Base-by-base conservation (phyloP, 2,113 vertebrate species). In the Xenopus tropicalis region DNA sequence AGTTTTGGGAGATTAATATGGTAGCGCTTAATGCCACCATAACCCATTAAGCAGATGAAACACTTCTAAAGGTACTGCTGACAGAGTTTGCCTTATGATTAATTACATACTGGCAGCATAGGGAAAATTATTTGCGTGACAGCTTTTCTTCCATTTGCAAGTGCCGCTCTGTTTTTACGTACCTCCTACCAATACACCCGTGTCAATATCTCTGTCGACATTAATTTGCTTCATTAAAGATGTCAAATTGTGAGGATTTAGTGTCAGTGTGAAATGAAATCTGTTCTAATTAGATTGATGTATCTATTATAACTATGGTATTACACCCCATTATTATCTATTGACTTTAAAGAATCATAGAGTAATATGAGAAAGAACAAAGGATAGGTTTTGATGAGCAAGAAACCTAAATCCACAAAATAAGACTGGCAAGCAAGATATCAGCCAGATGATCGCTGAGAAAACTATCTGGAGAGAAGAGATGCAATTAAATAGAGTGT, bases 1-100 rank as follows among this genome's bases (percentile, higher is more conserved):
- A 80, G 46, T 71, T 71, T 14, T 1, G 56, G 42, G 66, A 1
- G 71, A 78, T 81, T 80, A 59, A 66, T 77, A 70, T 68, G 25
- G 79, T 52, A 46, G 24, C 1, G 19, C 56, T 76, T 77, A 80
- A 83, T 78, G 44, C 59, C 78, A 79, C 62, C 43, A 54, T 62
- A 70, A 82, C 78, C 71, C 71, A 76, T 63, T 23, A 56, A 78
- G 80, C 48, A 69, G 29, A 81, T 79, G 25, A 72, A 78, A 70
- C 29, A 4, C 66, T 71, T 65, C 69, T 17, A 65, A 59, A 82
- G 56, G n/a, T 63, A 64, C 6, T 58, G n/a, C 62, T 58, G 9
- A 48, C 21, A 82, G 65, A 77, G 74, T 64, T 11, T 54, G 23
- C 78, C 73, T 19, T 77, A 78, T 58, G 37, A 79, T 67, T 62